Evolutionary conservation across 2,888 invertebrate species (phyloP).

Genomic region (Cephus rjabovi): DNA sequence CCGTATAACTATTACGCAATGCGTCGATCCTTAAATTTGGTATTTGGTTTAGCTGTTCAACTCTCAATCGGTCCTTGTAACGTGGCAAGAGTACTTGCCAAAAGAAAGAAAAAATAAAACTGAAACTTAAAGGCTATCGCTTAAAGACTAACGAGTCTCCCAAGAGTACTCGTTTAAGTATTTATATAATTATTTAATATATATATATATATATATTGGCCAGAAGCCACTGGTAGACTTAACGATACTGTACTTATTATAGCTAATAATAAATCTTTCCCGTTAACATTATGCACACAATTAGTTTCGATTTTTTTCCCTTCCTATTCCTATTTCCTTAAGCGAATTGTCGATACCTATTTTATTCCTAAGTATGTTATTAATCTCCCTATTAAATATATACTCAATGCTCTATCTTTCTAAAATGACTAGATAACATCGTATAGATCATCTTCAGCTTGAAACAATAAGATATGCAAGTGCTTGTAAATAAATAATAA

Average conservation of each 20-base stretch:
- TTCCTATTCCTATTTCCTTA: neutral
- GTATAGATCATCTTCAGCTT: conserved; percentile 48
- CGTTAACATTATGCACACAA: conserved; percentile 25
- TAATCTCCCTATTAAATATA: conserved; percentile 17
- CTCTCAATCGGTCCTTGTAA: conserved; percentile 13
- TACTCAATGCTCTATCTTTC: conserved; percentile 23
- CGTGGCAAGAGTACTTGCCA: conserved; percentile 18
- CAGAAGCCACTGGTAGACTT: conserved; percentile 9
- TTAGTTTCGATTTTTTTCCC: conserved; percentile 2
- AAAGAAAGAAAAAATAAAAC: conserved; percentile 15
- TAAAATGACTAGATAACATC: conserved; percentile 52
- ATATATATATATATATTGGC: conserved; percentile 1
- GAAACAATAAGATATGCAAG: conserved; percentile 52
- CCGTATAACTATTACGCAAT: conserved; percentile 11
- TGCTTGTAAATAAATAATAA: conserved; percentile 14
- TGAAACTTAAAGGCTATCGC: conserved; percentile 17
- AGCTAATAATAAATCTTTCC: conserved; percentile 1
- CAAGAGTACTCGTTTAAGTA: neutral
- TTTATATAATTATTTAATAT: neutral
- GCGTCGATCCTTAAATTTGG: conserved; percentile 18
- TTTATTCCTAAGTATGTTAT: conserved; percentile 8
- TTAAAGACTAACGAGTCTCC: neutral
- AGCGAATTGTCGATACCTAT: conserved; percentile 24
- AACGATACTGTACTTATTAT: conserved; percentile 10
- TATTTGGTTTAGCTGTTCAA: conserved; percentile 25